Evolutionary conservation across 2,113 vertebrate genomes (phyloP).

Genomic region (Callaeas wilsoni): DNA sequence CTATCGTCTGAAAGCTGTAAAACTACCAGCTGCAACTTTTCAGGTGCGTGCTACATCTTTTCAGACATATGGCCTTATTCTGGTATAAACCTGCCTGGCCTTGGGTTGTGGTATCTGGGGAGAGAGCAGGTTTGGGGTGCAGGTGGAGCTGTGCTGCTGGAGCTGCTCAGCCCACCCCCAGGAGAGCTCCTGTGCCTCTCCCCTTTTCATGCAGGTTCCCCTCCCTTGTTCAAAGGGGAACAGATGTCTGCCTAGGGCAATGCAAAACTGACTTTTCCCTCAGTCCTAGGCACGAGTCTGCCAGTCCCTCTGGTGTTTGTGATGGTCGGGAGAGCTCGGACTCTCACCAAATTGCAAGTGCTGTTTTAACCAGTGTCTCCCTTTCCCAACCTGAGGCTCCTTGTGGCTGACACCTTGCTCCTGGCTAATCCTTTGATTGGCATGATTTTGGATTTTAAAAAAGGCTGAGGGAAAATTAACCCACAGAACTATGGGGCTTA

Average conservation of each 20-base stretch:
- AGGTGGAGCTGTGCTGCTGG: background rate
- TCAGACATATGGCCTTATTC: background rate
- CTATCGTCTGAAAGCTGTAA: background rate
- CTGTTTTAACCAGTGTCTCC: background rate
- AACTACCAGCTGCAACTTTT: background rate
- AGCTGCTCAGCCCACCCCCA: accelerated
- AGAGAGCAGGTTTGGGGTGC: background rate
- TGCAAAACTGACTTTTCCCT: background rate
- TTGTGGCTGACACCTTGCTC: background rate
- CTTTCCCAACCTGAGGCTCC: background rate
- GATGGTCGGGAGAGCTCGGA: background rate
- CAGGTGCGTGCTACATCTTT: background rate
- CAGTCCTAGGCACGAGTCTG: background rate
- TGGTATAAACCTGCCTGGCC: background rate
- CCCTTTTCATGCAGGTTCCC: background rate
- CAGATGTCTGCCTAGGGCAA: background rate
- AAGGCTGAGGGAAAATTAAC: background rate
- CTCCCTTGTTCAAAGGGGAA: background rate
- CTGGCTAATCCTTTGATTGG: background rate
- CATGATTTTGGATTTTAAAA: background rate
- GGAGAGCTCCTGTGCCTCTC: background rate
- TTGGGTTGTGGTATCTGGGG: accelerated
- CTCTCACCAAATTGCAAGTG: background rate
- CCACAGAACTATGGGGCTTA: background rate
- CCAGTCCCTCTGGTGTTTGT: background rate